Evolutionary conservation across 1,140 invertebrate species (phyloP).

Genomic region (Phymorhynchus buccinoides): DNA sequence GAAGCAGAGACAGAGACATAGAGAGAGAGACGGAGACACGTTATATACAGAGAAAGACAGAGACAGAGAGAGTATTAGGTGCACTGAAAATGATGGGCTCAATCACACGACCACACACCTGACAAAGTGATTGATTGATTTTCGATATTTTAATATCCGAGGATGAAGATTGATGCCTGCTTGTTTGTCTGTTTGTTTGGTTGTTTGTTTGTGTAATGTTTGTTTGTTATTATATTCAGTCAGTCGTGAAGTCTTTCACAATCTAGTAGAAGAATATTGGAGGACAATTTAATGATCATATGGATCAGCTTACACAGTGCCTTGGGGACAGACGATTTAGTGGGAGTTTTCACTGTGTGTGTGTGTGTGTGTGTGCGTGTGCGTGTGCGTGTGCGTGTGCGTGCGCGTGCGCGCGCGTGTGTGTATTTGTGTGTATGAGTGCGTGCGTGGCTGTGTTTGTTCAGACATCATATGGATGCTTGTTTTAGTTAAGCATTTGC

Average conservation of each 20-base stretch:
- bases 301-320: neutral
- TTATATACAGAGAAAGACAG: neutral
- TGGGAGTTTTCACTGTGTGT: neutral
- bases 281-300: neutral
- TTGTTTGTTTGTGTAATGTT: no score
- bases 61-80: neutral
- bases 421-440: neutral
- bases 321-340: neutral
- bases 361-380: no score
- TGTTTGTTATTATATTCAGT: no score
- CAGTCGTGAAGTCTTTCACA: neutral
- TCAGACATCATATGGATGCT: no score
- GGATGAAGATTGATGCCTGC: neutral
- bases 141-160: neutral
- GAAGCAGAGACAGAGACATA: neutral
- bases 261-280: neutral
- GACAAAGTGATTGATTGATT: neutral
- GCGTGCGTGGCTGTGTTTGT: neutral
- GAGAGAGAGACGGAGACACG: neutral
- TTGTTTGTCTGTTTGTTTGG: no score
- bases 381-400: no score
- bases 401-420: no score
- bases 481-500: no score
- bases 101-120: neutral
- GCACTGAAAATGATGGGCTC: no score